Evolutionary conservation across 2,888 invertebrate species (phyloP).

Genomic region (Drosophila testacea): DNA sequence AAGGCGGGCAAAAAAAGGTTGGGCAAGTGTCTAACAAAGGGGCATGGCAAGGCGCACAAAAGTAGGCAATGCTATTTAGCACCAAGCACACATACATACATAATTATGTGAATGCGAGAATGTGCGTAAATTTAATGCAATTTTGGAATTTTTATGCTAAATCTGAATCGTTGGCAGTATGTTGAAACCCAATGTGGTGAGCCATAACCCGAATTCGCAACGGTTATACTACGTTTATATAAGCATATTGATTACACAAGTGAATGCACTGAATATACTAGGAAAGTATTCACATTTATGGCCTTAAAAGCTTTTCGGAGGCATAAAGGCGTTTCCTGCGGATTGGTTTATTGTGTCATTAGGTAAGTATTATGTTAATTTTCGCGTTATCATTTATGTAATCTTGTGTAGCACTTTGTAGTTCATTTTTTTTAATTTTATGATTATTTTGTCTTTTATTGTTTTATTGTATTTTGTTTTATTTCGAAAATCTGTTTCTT

Average conservation of each 20-base stretch:
- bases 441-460: constrained; percentile 1
- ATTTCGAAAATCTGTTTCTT: constrained; percentile 15
- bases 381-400: constrained; percentile 10
- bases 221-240: constrained; percentile 33
- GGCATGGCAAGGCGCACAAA: constrained; percentile 62
- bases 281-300: neutral
- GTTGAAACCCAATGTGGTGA: neutral
- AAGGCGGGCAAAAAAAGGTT: constrained; percentile 11
- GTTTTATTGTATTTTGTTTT: neutral
- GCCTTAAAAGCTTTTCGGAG: neutral
- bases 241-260: constrained; percentile 63
- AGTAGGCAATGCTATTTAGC: constrained; percentile 66
- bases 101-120: neutral
- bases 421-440: neutral
- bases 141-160: constrained; percentile 22
- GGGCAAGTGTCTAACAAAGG: constrained; percentile 45
- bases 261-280: constrained; percentile 4
- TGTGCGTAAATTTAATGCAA: constrained; percentile 18
- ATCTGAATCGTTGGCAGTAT: constrained; percentile 4
- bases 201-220: neutral
- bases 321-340: constrained; percentile 32
- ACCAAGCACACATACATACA: constrained; percentile 2
- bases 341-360: neutral
- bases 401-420: neutral
- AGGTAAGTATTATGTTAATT: constrained; percentile 7